Evolutionary conservation across 2,797 vertebrate species (phyloP).

Genomic region (Prunella strophiata): DNA sequence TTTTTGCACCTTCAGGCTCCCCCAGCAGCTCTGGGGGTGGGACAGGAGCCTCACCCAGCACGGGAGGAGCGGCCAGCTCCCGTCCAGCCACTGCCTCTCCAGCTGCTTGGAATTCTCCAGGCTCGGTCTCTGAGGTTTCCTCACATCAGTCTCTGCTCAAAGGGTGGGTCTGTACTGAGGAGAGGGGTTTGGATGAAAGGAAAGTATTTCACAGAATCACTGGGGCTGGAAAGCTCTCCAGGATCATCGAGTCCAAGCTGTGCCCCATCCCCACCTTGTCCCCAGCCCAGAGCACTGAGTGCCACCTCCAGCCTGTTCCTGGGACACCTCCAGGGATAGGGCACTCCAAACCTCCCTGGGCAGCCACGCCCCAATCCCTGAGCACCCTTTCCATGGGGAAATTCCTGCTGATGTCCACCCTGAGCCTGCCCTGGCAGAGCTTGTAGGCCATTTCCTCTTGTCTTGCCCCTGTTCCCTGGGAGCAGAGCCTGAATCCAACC

Average conservation of each 20-base stretch:
- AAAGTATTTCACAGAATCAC: fast-evolving
- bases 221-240: not conserved
- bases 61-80: not conserved
- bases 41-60: not conserved
- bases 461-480: not conserved
- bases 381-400: not conserved
- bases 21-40: constrained; percentile 2
- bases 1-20: constrained; percentile 24
- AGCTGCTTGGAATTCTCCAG: not conserved
- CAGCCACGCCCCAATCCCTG: not conserved
- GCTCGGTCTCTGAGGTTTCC: not conserved
- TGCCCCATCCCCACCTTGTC: not conserved
- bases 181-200: not conserved
- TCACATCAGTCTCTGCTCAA: not conserved
- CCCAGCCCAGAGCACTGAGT: not conserved
- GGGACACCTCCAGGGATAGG: not conserved
- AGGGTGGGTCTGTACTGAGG: not conserved
- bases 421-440: not conserved
- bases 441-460: not conserved
- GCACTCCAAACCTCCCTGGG: not conserved
- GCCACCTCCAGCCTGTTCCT: not conserved
- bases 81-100: not conserved
- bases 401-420: not conserved
- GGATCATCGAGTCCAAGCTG: fast-evolving
- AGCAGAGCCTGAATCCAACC: not conserved